phyloP scores from a whole-genome alignment of 2,113 vertebrate genomes.

The Phaethon lepturus region DNA sequence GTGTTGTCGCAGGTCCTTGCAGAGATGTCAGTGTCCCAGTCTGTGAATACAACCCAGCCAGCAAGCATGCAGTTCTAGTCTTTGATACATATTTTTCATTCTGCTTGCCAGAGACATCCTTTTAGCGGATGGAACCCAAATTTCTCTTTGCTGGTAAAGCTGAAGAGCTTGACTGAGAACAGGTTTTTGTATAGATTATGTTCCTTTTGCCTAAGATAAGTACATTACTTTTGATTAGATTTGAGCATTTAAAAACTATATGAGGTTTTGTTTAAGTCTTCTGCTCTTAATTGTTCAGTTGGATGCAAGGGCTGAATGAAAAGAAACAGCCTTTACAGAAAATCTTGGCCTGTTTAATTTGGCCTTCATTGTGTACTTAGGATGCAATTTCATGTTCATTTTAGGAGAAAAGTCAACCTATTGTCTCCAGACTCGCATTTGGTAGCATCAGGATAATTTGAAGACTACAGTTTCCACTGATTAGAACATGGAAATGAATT shows the following conservation, averaged over 20 bases:
- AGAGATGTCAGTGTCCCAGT: neutral
- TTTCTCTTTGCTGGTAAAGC: neutral
- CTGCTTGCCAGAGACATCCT: neutral
- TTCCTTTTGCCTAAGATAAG: neutral
- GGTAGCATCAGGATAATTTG: constrained; percentile 22
- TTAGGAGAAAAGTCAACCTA: constrained; percentile 25
- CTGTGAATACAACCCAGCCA: neutral
- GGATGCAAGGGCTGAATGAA: neutral
- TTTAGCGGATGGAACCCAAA: neutral
- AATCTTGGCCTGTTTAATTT: neutral
- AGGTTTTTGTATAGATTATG: neutral
- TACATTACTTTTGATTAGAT: neutral
- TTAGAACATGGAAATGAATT: constrained; percentile 85
- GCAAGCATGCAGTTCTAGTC: neutral
- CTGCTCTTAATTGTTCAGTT: neutral
- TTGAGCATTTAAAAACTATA: neutral
- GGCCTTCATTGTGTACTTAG: constrained; percentile 27
- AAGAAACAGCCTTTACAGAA: neutral
- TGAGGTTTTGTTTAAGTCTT: constrained; percentile 13
- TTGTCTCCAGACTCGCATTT: constrained; percentile 26
- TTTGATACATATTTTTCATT: neutral
- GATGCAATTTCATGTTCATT: constrained; percentile 40
- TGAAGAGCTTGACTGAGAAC: constrained; percentile 17
- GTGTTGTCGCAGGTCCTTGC: neutral
- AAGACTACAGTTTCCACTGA: constrained; percentile 69